Evolutionary conservation across 2,113 vertebrate genomes (phyloP), one percentile per base, ranked within the genome.

Genomic region (Recurvirostra avosetta): DNA sequence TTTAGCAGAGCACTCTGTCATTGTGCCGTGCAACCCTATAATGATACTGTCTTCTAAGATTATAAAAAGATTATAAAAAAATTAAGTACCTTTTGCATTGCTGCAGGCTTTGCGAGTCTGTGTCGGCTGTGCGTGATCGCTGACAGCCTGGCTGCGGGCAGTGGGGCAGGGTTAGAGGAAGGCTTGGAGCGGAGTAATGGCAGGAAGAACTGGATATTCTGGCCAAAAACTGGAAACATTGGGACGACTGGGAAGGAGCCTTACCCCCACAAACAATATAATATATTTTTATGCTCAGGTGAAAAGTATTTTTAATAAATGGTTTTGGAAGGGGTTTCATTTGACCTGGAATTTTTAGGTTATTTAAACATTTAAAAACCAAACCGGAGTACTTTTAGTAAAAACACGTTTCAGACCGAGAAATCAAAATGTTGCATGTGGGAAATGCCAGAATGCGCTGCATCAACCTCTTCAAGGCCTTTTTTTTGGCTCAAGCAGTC

Each of bases 231-330:
- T 67, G 25, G 59, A 91, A 95, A 78, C 10, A 32, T 3, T n/a
- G 45, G 49, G 73, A 65, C 0, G 2, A 49, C 38, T 74, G 76
- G 41, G 52, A 84, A 89, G 26, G 36, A 94, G 43, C 8, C 52
- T 85, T 86, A 41, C 8, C 12, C 49, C 50, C 62, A 53, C 47
- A 92, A 92, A 92, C 27, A 92, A 29, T 70, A 19, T 18, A 66
- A 94, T 80, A 47, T 8, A 25, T 86, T 66, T 88, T 85, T 88
- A 55, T 94, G 59, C 67, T 93, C n/a, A 86, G 92, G 88, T 79
- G 78, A 70, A 45, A 96, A 93, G 78, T 86, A 70, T 92, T 97
- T 95, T 88, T 90, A 90, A 92, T 92, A 93, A 95, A 94, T 63
- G 22, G 12, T 16, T 93, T 90, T 92, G 87, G 90, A 95, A 93